Evolutionary conservation across 1,140 invertebrate species (phyloP).

Genomic region (Drosophila hydei): DNA sequence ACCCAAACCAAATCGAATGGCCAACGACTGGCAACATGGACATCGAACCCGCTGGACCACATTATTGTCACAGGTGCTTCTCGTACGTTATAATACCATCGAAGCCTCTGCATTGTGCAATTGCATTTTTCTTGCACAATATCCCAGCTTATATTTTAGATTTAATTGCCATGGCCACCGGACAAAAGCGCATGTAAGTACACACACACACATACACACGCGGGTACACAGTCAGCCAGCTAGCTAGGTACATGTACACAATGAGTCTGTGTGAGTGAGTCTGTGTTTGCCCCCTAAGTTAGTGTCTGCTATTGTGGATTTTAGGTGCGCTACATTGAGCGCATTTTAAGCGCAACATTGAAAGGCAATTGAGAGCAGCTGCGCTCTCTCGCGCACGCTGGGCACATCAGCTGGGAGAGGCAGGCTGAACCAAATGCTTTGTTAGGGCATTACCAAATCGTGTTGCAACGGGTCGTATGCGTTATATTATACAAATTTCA

Average conservation of each 20-base stretch:
- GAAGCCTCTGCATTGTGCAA: constrained; percentile 83
- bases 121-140: constrained; percentile 86
- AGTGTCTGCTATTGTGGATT: constrained; percentile 52
- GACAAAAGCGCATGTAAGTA: constrained; percentile 87
- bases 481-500: constrained; percentile 59
- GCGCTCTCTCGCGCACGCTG: not conserved
- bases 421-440: not conserved
- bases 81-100: constrained; percentile 84
- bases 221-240: not conserved
- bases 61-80: constrained; percentile 84
- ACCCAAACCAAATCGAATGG: constrained; percentile 41
- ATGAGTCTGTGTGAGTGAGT: constrained; percentile 48
- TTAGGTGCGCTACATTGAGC: constrained; percentile 63
- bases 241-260: not conserved
- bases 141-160: constrained; percentile 87
- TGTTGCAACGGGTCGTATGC: constrained; percentile 12
- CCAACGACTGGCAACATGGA: constrained; percentile 14
- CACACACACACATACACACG: constrained; percentile 33
- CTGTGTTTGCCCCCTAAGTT: constrained; percentile 38
- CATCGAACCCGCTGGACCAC: constrained; percentile 54
- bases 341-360: constrained; percentile 76
- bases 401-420: constrained; percentile 1
- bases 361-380: constrained; percentile 68
- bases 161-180: constrained; percentile 84
- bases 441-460: not conserved